Evolutionary conservation across 2,797 vertebrate species (phyloP).

Genomic region (Melanotaenia boesemani): DNA sequence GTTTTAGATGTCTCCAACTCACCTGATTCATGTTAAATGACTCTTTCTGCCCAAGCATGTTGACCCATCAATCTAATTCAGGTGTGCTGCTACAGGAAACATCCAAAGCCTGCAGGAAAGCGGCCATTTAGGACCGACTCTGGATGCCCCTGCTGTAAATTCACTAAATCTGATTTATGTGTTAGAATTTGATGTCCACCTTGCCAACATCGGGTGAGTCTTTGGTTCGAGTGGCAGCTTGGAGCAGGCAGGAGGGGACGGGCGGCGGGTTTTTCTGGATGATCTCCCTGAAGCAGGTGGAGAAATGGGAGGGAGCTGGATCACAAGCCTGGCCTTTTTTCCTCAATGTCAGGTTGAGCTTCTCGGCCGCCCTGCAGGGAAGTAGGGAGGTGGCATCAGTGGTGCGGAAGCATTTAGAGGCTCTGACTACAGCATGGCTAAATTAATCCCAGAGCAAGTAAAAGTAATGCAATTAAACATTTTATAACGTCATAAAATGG

Average conservation of each 20-base stretch:
- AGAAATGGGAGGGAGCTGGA: slow-evolving; percentile 84
- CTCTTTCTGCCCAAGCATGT: no score
- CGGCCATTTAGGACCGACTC: no score
- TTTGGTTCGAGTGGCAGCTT: slow-evolving; percentile 92
- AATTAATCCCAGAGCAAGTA: not conserved
- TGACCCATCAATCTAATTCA: no score
- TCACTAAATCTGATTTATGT: slow-evolving; percentile 4
- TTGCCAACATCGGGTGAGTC: slow-evolving; percentile 92
- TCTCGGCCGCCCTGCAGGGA: slow-evolving; percentile 92
- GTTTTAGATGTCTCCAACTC: no score
- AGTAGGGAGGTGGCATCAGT: slow-evolving; percentile 6
- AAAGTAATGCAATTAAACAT: not conserved
- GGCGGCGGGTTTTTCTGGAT: slow-evolving; percentile 91
- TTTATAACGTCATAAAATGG: not conserved
- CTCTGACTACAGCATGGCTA: not conserved
- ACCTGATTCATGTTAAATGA: no score
- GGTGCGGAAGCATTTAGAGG: not conserved
- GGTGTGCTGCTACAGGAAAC: no score
- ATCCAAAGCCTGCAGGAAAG: no score
- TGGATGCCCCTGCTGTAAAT: not conserved
- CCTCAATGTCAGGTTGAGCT: slow-evolving; percentile 93
- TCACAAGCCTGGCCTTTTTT: slow-evolving; percentile 90
- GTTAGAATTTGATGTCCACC: slow-evolving; percentile 78
- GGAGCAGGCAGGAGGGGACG: slow-evolving; percentile 90
- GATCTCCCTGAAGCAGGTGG: slow-evolving; percentile 93